A percentile compares a stretch with the other conserved stretches of the same genome.
Conservation (phyloP, 2,113 vertebrate species). For the Brachyhypopomus gauderio region DNA sequence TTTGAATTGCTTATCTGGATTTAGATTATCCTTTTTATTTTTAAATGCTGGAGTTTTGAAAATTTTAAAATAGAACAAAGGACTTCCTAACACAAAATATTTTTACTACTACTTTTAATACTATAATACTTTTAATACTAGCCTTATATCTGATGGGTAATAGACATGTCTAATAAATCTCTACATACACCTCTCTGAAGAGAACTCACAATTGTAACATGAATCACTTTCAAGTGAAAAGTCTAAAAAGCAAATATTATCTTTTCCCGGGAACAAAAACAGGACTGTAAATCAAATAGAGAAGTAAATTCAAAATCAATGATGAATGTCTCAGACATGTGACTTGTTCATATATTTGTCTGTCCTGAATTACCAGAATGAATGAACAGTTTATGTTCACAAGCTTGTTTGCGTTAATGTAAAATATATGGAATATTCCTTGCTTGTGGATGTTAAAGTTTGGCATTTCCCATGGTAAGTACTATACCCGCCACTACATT, state of each 20-base stretch:
- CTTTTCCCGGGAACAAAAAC: background rate
- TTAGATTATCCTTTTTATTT: background rate
- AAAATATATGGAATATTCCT: background rate
- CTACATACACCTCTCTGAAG: too few species aligned
- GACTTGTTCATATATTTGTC: background rate
- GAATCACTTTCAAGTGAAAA: background rate
- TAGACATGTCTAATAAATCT: too few species aligned
- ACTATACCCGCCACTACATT: background rate
- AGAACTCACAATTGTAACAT: too few species aligned
- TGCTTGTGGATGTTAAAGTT: background rate
- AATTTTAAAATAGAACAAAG: background rate
- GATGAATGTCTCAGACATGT: background rate
- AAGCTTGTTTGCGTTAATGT: background rate
- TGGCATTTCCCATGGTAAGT: background rate
- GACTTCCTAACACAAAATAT: background rate
- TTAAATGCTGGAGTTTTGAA: background rate
- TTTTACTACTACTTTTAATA: too few species aligned
- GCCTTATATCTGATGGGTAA: too few species aligned
- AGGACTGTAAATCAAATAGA: background rate
- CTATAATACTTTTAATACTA: too few species aligned
- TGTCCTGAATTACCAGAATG: background rate
- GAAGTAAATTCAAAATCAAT: conserved; percentile 20
- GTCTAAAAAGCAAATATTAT: background rate
- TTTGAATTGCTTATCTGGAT: background rate
- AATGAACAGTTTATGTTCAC: background rate